A percentile compares a stretch with the other conserved stretches of the same genome.
Conservation (phyloP, 2,888 invertebrate genomes). For the Lucinisca nassula region DNA sequence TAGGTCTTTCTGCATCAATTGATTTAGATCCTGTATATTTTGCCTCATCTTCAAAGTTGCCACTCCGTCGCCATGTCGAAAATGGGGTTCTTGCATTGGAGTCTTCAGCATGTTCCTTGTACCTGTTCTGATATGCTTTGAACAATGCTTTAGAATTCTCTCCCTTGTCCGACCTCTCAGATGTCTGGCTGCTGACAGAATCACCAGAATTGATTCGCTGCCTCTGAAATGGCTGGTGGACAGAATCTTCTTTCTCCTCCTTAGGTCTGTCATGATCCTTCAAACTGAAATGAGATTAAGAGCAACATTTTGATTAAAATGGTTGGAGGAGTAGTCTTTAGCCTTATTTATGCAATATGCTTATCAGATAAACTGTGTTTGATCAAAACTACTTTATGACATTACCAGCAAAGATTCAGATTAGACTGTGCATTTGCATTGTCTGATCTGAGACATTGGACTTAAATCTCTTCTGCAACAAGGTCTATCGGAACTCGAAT, state of each 20-base stretch:
- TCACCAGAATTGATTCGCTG: constrained; percentile 59
- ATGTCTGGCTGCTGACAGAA: constrained; percentile 53
- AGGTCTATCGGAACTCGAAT: too few species aligned
- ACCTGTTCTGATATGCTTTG: constrained; percentile 61
- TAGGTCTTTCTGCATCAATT: not conserved
- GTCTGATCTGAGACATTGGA: too few species aligned
- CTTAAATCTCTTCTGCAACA: too few species aligned
- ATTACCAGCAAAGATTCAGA: too few species aligned
- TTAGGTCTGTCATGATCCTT: constrained; percentile 1
- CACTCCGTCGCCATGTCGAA: constrained; percentile 72
- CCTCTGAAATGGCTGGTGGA: not conserved
- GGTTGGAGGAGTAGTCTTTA: too few species aligned
- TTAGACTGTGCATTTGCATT: too few species aligned
- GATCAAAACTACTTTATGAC: too few species aligned
- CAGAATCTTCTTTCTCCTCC: not conserved
- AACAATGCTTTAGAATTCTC: constrained; percentile 58
- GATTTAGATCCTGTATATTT: not conserved
- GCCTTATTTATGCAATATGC: too few species aligned
- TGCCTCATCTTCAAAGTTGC: constrained; percentile 63
- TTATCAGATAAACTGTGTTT: too few species aligned
- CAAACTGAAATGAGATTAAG: not conserved
- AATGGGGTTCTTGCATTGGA: constrained; percentile 56
- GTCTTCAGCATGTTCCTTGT: constrained; percentile 61
- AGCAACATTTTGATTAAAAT: too few species aligned
- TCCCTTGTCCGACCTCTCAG: constrained; percentile 46